Base-by-base conservation (phyloP, 2,113 vertebrate species). In the Lagenorhynchus albirostris region DNA sequence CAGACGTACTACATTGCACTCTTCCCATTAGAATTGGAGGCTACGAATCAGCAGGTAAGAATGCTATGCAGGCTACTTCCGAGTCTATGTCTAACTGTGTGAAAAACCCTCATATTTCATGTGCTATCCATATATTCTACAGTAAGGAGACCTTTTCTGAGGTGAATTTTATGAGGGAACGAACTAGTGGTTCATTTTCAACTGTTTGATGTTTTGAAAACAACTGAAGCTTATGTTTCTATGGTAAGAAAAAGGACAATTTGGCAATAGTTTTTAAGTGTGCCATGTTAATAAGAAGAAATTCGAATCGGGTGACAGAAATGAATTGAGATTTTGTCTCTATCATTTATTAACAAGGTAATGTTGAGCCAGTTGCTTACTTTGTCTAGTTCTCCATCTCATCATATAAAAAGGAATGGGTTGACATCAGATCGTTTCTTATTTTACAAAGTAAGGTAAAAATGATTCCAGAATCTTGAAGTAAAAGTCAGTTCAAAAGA, bases 61-160 rank as follows among this genome's bases (percentile, higher is more conserved):
- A 33, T 91, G 91, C 85, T 89, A 55, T 47, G 31, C 55, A 73
- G 65, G 44, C 53, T 77, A 67, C 80, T 89, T 95, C 60, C 31
- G 92, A 81, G n/a, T 29, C 79, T 95, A 60, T 95, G 44, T 91
- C 95, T 97, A 97, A 97, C 84, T 88, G 92, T 96, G 70, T 96
- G 97, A 84, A 81, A 87, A 82, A 89, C 44, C n/a, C 17, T 92
- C 71, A 25, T 67, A 89, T 90, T 96, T 91, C 85, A 89, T 95
- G 8, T 68, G 33, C 26, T 95, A 63, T 38, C 63, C 55, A 71
- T 55, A 94, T 70, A 92, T 38, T 84, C 26, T 65, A 73, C 9
- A 83, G 20, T 23, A 88, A 60, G 29, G 36, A 81, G 68, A 44
- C 11, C 31, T 65, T 86, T 80, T 91, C n/a, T 21, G 38, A 58